Evolutionary conservation across 2,113 vertebrate genomes (phyloP), one percentile per base, ranked within the genome.

Genomic region (Tyto alba): DNA sequence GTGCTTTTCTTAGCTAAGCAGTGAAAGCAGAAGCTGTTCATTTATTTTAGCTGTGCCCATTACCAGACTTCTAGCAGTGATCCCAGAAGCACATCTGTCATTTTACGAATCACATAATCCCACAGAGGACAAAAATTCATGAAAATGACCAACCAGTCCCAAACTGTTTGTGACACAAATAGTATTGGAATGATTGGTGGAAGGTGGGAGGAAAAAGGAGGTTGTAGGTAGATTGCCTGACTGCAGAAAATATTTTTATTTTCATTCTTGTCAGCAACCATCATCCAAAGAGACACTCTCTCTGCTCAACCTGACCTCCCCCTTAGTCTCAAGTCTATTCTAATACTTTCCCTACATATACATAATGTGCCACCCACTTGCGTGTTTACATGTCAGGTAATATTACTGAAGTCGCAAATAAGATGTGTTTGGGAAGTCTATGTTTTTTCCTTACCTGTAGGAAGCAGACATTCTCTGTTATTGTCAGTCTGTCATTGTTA

Each of bases 351-450:
- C 55, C 13, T 47, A 32, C 29, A 10, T 11, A 11, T 12, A 14
- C 13, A 21, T 29, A 41, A 32, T 3, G 41, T 77, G 34, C 68
- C 59, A 16, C 67, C 25, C n/a, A 6, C 21, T 43, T 52, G 18
- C 0, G 0, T 25, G 47, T 48, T 52, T 34, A 22, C 2, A 1
- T 1, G 18, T 40, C 71, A 56, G 12, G 0, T 60, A 18, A 16
- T 41, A 26, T 27, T 69, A 7, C 68, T 41, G n/a, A 40, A 36
- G 38, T 38, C 85, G 60, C 41, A 68, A 18, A n/a, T 8, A 7
- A 57, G 34, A 29, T 75, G 41, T 64, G 19, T 53, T 52, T 64
- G 47, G 50, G 17, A 27, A 45, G 52, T 32, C 13, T 7, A 29
- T 81, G 67, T 16, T 34, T 85, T 71, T 41, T 26, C 62, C 36